These are phyloP conservation scores for Dysidea cf. avara DNA, from an alignment of 37 sponge, comb jelly and placozoan species.

Conservation along the genomic window DNA sequence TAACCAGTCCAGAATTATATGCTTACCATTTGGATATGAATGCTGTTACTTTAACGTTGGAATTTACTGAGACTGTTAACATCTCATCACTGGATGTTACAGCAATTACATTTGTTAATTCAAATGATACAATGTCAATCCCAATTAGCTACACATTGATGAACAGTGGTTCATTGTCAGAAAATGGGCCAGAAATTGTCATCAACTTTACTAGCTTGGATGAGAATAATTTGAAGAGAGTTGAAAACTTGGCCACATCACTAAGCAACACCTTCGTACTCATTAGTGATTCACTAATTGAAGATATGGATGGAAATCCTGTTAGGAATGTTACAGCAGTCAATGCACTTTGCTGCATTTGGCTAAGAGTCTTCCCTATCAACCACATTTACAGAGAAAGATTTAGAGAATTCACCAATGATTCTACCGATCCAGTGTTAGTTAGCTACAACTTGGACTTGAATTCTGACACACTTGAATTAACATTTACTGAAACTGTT, in stretches of 20 bases:
- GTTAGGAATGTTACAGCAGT: constrained; percentile 27
- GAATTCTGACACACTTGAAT: constrained; percentile 39
- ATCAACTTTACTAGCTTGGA: constrained; percentile 55
- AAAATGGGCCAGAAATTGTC: constrained; percentile 45
- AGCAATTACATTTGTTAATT: constrained; percentile 60
- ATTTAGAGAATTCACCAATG: constrained; percentile 38
- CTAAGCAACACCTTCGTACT: constrained; percentile 62
- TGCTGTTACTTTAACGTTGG: constrained; percentile 49
- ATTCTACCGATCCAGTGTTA: constrained; percentile 65
- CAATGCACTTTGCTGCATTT: too few relatives aligned
- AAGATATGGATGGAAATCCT: constrained; percentile 77
- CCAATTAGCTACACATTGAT: constrained; percentile 25
- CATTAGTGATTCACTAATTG: constrained; percentile 40
- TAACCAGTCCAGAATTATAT: constrained; percentile 46
- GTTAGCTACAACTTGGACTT: constrained; percentile 62
- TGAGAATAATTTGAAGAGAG: constrained; percentile 76
- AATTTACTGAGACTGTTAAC: constrained; percentile 86
- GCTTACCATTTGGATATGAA: constrained; percentile 81
- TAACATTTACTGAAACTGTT: constrained; percentile 76
- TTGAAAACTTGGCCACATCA: constrained; percentile 59
- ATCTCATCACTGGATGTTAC: constrained; percentile 66
- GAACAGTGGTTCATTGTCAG: constrained; percentile 18
- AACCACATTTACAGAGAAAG: too few relatives aligned
- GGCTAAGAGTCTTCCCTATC: too few relatives aligned
- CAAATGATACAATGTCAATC: neutral